Conservation (phyloP, 2,113 vertebrate species). For the Carassius gibelio region DNA sequence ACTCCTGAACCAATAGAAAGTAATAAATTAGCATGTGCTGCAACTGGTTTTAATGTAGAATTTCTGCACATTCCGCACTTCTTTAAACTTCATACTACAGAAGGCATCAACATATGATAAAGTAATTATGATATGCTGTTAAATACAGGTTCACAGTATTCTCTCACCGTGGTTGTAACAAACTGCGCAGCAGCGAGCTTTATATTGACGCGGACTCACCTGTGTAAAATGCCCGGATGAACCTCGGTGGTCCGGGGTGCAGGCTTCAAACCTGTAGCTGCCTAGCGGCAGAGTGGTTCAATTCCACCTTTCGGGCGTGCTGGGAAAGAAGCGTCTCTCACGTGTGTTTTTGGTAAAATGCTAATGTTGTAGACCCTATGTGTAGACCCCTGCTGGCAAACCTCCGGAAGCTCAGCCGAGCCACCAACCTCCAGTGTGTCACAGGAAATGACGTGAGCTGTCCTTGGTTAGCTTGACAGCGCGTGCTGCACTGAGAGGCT, state of each 20-base stretch:
- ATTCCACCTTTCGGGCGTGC: conserved; percentile 97
- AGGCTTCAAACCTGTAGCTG: conserved; percentile 99
- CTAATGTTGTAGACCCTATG: too few relatives aligned
- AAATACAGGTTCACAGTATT: neutral
- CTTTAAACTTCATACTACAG: neutral
- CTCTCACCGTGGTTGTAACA: conserved; percentile 33
- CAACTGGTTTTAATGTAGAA: neutral
- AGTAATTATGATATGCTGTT: neutral
- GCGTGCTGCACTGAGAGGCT: neutral
- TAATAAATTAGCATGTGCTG: conserved; percentile 7
- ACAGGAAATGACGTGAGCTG: conserved; percentile 13
- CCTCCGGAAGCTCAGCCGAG: neutral
- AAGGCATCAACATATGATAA: neutral
- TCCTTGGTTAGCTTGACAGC: conserved; percentile 19
- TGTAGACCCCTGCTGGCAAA: neutral
- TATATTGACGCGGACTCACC: rapidly evolving
- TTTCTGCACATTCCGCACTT: neutral
- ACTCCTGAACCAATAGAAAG: conserved; percentile 12
- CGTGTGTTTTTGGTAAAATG: too few relatives aligned
- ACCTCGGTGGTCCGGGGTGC: conserved; percentile 99
- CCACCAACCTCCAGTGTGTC: neutral
- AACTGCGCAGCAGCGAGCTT: rapidly evolving
- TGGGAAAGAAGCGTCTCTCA: too few relatives aligned
- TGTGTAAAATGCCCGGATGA: conserved; percentile 60
- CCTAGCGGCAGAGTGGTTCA: conserved; percentile 99